Evolutionary conservation across 1,140 invertebrate genomes (phyloP).

Genomic region (Cheumatopsyche charites): DNA sequence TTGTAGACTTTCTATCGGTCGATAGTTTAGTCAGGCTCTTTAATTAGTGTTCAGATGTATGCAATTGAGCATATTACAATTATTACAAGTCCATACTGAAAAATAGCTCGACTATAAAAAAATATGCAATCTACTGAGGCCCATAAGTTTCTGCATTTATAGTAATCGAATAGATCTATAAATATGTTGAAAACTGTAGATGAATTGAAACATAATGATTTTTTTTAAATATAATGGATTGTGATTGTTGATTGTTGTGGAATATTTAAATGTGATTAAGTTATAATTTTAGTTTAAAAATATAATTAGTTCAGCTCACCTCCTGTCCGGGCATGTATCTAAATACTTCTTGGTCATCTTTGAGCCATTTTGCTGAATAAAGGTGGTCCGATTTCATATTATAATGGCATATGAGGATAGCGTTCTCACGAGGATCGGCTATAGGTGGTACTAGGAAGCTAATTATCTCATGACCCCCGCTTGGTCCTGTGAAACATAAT

Average conservation of each 20-base stretch:
- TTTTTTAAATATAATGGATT: neutral
- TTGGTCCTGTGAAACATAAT: constrained; percentile 36
- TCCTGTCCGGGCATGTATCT: constrained; percentile 70
- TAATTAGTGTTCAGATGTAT: too few species aligned
- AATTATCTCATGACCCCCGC: constrained; percentile 45
- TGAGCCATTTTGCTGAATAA: constrained; percentile 84
- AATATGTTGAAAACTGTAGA: too few species aligned
- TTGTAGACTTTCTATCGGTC: too few species aligned
- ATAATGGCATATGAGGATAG: constrained; percentile 59
- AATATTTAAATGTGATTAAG: too few species aligned
- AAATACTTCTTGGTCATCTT: constrained; percentile 78
- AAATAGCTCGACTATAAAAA: too few species aligned
- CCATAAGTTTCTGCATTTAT: too few species aligned
- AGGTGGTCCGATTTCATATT: constrained; percentile 63
- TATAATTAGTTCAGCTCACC: constrained; percentile 33
- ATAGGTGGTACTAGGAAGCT: constrained; percentile 54
- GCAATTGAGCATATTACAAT: too few species aligned
- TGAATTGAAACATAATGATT: too few species aligned
- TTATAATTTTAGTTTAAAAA: neutral
- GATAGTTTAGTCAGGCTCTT: too few species aligned
- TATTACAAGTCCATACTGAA: too few species aligned
- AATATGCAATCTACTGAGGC: too few species aligned
- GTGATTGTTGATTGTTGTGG: neutral
- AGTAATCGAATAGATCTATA: too few species aligned
- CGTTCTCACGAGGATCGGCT: constrained; percentile 61